Percentiles rank a stretch among this genome's conserved stretches.
Evolutionary conservation across 2,797 vertebrate genomes (phyloP).

Genomic region (Cyclura pinguis): DNA sequence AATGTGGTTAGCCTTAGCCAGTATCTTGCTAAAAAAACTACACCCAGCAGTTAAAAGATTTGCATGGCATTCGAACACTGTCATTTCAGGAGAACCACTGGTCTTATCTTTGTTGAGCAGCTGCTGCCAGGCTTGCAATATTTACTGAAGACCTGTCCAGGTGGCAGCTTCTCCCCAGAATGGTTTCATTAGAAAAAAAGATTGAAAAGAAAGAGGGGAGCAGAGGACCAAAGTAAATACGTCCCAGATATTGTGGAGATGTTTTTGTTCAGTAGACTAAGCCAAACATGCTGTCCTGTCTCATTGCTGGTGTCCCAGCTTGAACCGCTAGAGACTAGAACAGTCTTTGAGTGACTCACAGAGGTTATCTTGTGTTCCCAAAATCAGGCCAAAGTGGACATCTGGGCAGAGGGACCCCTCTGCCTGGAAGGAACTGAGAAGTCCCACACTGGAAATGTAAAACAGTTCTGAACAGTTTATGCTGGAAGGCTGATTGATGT

Average conservation of each 20-base stretch:
- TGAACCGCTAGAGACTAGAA: background rate
- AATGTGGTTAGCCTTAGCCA: conserved; percentile 64
- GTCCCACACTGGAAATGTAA: background rate
- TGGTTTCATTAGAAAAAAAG: background rate
- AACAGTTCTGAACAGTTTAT: background rate
- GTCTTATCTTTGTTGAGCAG: conserved; percentile 68
- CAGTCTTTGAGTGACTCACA: background rate
- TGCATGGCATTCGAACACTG: conserved; percentile 63
- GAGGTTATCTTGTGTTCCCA: too few relatives aligned
- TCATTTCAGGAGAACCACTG: conserved; percentile 58
- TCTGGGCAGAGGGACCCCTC: too few relatives aligned
- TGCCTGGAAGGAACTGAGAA: background rate
- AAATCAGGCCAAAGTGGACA: background rate
- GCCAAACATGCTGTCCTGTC: background rate
- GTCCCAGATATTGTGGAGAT: background rate
- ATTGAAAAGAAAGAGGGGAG: too few relatives aligned
- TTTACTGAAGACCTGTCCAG: conserved; percentile 44
- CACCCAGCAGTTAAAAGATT: conserved; percentile 54
- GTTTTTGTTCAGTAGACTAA: too few relatives aligned
- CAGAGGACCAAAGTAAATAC: background rate
- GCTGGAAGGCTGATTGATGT: too few relatives aligned
- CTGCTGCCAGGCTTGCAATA: conserved; percentile 57
- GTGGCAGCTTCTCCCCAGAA: background rate
- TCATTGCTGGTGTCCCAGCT: background rate
- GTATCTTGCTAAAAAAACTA: conserved; percentile 72